Conservation (phyloP, 2,888 invertebrate species). For the Hermodice carunculata region DNA sequence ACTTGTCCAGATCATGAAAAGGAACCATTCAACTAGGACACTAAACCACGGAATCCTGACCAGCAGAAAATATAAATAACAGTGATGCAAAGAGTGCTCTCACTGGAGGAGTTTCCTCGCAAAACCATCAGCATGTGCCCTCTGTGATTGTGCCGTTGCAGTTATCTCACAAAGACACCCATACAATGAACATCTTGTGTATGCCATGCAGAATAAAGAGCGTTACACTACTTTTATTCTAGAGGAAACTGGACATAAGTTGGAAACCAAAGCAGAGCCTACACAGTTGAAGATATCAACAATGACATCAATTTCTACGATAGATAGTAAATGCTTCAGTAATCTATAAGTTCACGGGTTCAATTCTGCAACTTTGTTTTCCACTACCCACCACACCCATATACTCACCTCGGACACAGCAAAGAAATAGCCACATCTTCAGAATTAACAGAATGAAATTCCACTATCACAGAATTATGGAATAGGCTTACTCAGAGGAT, state of each 20-base stretch:
- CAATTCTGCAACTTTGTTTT: slow-evolving; percentile 13
- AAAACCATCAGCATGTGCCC: not conserved
- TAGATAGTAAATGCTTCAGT: slow-evolving; percentile 9
- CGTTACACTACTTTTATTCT: slow-evolving; percentile 43
- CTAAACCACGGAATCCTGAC: too few species aligned
- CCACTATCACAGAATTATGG: slow-evolving; percentile 26
- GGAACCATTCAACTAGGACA: not conserved
- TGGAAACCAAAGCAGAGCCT: too few species aligned
- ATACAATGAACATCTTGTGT: slow-evolving; percentile 35
- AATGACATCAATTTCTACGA: too few species aligned
- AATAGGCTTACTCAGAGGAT: slow-evolving; percentile 39
- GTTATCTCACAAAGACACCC: slow-evolving; percentile 28
- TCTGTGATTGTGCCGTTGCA: slow-evolving; percentile 41
- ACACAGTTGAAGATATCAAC: too few species aligned
- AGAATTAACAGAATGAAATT: slow-evolving; percentile 26
- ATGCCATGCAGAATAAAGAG: slow-evolving; percentile 42
- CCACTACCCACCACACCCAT: slow-evolving; percentile 36
- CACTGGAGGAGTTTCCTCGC: too few species aligned
- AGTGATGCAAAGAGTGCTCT: too few species aligned
- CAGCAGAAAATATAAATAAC: not conserved
- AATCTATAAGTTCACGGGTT: slow-evolving; percentile 32
- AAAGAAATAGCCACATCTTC: slow-evolving; percentile 35
- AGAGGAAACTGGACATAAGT: too few species aligned
- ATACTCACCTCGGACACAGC: slow-evolving; percentile 41
- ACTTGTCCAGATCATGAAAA: slow-evolving; percentile 32